Evolutionary conservation across 2,888 invertebrate genomes (phyloP), one percentile per base, ranked within the genome.

Genomic region (Phortica okadai): DNA sequence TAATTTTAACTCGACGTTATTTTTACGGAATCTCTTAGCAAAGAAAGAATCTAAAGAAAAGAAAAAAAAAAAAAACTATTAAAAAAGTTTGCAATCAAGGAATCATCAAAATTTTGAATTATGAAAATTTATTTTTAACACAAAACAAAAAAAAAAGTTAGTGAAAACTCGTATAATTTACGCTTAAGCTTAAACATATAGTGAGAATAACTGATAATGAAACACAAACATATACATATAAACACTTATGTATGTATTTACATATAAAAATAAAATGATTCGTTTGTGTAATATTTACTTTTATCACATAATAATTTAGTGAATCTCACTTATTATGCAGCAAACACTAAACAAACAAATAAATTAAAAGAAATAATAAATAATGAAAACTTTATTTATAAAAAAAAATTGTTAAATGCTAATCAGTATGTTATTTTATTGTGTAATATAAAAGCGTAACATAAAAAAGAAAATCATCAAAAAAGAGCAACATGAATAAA

Each of bases 181-280:
- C 33, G 33, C 4, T 33, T 33, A 33, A 33, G 33, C 33, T 33
- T 33, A 86, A 84, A 82, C n/a, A 50, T 6, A 45, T 69, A 69
- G 21, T 69, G 21, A 21, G 21, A 62, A 11, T 69, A 67, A 67
- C 14, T 50, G 62, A 54, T 11, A 45, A 11, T 14, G 11, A 64
- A 7, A 50, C 21, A 75, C 80, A 83, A 73, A 78, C 74, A 80
- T 82, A 84, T 86, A 54, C 25, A 72, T 16, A 73, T 33, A 54
- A 70, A 44, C 3, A 64, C 50, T 16, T 45, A 64, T 64, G 42
- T 59, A 21, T 64, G 78, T 80, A 80, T 81, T 86, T 50, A 50
- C 50, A 59, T n/a, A 59, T n/a, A 59, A 59, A 50, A 50, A 50
- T 50, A 50, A 59, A n/a, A 67, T 67, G 16, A 64, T 16, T 81